Percentiles rank a stretch among this genome's conserved stretches.
These are phyloP conservation scores for Mormyrus proboscirostris DNA, from an alignment of 2,797 vertebrate species.

Conservation along the genomic window DNA sequence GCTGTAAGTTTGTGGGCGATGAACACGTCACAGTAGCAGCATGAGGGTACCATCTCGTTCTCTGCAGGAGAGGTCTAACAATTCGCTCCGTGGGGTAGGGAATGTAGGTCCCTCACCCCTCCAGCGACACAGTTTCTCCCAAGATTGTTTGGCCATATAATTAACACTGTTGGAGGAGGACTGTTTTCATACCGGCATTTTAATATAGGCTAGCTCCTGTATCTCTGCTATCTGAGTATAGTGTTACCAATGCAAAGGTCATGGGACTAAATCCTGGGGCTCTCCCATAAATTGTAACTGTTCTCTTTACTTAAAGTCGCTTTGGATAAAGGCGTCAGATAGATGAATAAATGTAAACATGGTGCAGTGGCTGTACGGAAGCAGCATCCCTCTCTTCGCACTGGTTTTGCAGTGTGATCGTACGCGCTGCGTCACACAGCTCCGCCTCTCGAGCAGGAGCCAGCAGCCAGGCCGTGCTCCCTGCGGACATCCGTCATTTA, in stretches of 20 bases:
- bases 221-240: neutral
- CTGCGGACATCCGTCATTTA: neutral
- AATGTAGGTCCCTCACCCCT: neutral
- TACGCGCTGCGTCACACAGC: neutral
- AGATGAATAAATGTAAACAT: neutral
- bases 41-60: neutral
- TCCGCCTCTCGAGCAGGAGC: neutral
- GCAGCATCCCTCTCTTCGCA: neutral
- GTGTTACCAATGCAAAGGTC: neutral
- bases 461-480: neutral
- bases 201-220: neutral
- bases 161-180: neutral
- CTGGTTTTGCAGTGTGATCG: neutral
- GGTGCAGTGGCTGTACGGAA: neutral
- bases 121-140: neutral
- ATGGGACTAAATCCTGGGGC: neutral
- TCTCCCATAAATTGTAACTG: neutral
- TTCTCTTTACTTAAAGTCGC: neutral
- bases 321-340: neutral
- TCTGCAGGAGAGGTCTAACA: neutral
- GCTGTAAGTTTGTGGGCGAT: neutral
- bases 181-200: neutral
- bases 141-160: neutral
- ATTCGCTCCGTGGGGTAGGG: neutral
- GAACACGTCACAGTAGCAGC: neutral